Conservation (phyloP, 2,888 invertebrate species). For the Eupithecia insigniata region DNA sequence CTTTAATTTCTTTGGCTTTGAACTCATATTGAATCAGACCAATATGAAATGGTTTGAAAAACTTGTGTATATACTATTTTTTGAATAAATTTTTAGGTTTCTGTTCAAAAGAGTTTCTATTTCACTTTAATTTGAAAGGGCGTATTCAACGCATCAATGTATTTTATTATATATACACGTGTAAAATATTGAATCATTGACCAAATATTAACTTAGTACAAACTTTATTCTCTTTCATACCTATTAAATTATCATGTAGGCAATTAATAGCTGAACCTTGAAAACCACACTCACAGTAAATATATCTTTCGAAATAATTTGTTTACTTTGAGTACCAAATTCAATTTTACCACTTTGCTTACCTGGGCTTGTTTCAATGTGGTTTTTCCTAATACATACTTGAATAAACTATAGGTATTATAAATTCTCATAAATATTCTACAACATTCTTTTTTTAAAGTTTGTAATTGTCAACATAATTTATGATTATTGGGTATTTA, state of each 20-base stretch:
- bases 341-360: neutral
- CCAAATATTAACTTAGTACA: conserved; percentile 20
- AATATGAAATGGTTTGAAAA: neutral
- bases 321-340: neutral
- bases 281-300: conserved; percentile 26
- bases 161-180: conserved; percentile 14
- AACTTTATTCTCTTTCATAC: conserved; percentile 10
- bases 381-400: neutral
- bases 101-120: neutral
- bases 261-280: conserved; percentile 25
- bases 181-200: conserved; percentile 16
- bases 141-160: neutral
- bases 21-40: neutral
- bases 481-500: no score
- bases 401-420: no score
- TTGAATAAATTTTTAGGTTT: neutral
- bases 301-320: conserved; percentile 8
- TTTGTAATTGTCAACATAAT: no score
- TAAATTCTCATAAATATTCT: no score
- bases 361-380: neutral
- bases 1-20: conserved; percentile 21
- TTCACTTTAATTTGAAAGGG: neutral
- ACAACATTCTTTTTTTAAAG: no score
- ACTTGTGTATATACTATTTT: neutral
- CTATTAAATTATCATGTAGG: conserved; percentile 17